Conservation (phyloP, 2,888 invertebrate genomes). For the Trachelus stipa region DNA sequence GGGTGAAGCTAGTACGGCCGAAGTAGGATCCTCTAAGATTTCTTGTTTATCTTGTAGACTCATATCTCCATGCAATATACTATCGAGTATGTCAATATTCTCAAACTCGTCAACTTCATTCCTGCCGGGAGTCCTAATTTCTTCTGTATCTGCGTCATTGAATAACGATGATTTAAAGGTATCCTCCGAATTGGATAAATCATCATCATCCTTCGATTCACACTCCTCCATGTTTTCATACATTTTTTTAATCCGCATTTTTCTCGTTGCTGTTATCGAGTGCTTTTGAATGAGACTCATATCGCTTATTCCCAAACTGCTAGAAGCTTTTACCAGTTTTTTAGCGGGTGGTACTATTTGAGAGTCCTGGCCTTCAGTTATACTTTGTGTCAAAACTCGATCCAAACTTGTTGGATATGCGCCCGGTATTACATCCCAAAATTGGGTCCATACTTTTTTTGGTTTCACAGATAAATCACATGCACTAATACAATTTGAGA, state of each 20-base stretch:
- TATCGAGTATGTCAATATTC: slow-evolving; percentile 41
- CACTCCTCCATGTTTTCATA: not conserved
- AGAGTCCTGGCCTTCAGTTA: not conserved
- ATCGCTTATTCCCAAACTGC: not conserved
- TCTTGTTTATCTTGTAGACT: slow-evolving; percentile 41
- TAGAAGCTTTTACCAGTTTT: not conserved
- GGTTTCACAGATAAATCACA: slow-evolving; percentile 23
- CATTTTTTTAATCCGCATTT: not conserved
- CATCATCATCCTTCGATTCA: not conserved
- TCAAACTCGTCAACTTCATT: slow-evolving; percentile 34
- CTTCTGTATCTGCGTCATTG: not conserved
- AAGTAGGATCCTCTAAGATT: slow-evolving; percentile 33
- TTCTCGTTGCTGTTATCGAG: not conserved
- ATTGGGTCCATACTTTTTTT: slow-evolving; percentile 17
- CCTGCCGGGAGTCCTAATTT: not conserved
- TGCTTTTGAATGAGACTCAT: not conserved
- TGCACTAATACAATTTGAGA: slow-evolving; percentile 27
- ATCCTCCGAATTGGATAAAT: not conserved
- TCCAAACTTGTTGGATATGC: not conserved
- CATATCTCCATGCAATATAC: slow-evolving; percentile 41
- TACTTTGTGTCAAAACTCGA: not conserved
- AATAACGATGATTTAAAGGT: not conserved
- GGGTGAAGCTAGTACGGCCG: slow-evolving; percentile 23
- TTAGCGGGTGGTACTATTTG: not conserved
- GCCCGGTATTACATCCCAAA: not conserved